A percentile compares a stretch with the other conserved stretches of the same genome.
Evolutionary conservation across 2,888 invertebrate species (phyloP).

Genomic region (Salticus scenicus): DNA sequence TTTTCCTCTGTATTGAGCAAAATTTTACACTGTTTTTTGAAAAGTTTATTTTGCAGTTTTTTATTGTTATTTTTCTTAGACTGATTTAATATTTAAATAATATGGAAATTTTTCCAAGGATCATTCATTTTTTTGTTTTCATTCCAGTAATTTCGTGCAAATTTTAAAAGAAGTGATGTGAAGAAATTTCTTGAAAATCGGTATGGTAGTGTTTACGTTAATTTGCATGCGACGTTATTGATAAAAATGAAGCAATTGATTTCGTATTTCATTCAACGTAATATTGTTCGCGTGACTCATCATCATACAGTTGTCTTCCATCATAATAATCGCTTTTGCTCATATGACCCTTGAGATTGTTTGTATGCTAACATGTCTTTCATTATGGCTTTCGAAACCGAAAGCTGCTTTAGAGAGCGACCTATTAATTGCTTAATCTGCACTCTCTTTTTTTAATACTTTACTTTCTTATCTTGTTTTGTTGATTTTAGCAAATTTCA

Average conservation of each 20-base stretch:
- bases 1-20: too few species aligned
- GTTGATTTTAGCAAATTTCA: neutral
- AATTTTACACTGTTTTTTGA: too few species aligned
- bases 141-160: neutral
- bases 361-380: neutral
- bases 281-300: conserved; percentile 32
- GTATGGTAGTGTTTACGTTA: conserved; percentile 18
- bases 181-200: neutral
- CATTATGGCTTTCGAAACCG: conserved; percentile 1
- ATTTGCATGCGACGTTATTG: neutral
- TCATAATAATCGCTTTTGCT: too few species aligned
- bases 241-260: neutral
- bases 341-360: neutral
- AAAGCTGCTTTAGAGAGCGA: neutral
- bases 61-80: too few species aligned
- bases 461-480: conserved; percentile 6
- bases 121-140: neutral
- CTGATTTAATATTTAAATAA: too few species aligned
- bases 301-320: conserved; percentile 7
- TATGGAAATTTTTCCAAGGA: neutral
- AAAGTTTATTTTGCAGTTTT: too few species aligned
- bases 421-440: conserved; percentile 13
- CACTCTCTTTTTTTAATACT: neutral
- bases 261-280: neutral
- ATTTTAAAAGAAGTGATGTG: neutral